These are phyloP conservation scores for Ophion obscuratus DNA, from an alignment of 2,888 invertebrate species.

Conservation along the genomic window DNA sequence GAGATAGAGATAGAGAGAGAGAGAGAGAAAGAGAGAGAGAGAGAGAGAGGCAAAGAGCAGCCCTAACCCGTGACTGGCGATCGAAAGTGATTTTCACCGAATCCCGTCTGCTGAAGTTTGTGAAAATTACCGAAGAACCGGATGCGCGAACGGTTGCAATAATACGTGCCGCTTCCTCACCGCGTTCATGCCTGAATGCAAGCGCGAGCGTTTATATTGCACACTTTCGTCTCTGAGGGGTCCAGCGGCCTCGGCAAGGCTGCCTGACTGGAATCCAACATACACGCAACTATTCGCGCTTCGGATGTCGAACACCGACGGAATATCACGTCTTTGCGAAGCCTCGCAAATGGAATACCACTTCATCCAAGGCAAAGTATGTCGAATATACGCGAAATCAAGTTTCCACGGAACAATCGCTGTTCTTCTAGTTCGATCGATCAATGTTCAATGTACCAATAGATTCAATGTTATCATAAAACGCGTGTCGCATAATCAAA, in stretches of 20 bases:
- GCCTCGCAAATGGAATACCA: neutral
- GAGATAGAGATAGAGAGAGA: too few species aligned
- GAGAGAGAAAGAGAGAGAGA: neutral
- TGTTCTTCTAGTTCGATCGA: too few species aligned
- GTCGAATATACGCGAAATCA: neutral
- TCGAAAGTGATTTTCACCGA: conserved; percentile 61
- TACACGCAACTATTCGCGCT: conserved; percentile 28
- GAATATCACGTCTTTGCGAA: conserved; percentile 1
- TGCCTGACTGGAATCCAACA: conserved; percentile 59
- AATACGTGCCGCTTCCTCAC: conserved; percentile 70
- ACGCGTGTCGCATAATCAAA: too few species aligned
- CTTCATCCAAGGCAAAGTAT: neutral
- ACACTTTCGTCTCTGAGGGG: conserved; percentile 29
- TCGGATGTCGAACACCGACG: conserved; percentile 45
- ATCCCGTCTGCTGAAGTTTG: conserved; percentile 53
- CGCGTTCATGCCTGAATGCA: conserved; percentile 56
- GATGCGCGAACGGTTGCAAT: conserved; percentile 69
- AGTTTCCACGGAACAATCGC: neutral
- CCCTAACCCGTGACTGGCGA: conserved; percentile 29
- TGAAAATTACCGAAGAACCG: conserved; percentile 69
- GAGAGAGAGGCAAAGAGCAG: neutral
- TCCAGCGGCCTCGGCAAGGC: conserved; percentile 71
- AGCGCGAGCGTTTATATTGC: conserved; percentile 26
- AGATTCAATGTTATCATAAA: too few species aligned
- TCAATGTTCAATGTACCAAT: neutral